A percentile compares a stretch with the other conserved stretches of the same genome.
Evolutionary conservation across 2,113 vertebrate genomes (phyloP).

Genomic region (Physeter macrocephalus): DNA sequence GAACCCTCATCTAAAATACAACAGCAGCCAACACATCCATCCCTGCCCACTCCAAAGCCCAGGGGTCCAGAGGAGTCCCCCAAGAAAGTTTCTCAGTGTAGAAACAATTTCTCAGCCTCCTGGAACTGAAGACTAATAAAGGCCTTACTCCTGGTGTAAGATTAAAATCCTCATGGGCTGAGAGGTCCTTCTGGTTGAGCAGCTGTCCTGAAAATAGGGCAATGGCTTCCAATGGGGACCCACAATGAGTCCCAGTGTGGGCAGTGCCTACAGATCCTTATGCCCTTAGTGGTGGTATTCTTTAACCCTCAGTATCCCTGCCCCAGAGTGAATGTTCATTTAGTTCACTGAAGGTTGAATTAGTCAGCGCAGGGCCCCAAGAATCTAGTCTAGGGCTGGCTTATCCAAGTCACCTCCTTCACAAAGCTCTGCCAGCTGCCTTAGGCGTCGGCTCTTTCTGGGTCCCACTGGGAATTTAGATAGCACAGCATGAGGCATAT

Average conservation of each 20-base stretch:
- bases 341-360: not conserved
- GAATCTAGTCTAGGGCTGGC: not conserved
- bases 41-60: not conserved
- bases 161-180: constrained; percentile 34
- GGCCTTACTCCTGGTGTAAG: constrained; percentile 31
- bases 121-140: not conserved
- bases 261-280: not conserved
- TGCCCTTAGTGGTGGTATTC: not conserved
- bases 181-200: constrained; percentile 61
- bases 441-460: not conserved
- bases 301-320: not conserved
- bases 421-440: not conserved
- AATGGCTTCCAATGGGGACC: constrained; percentile 74
- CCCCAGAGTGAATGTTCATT: not conserved
- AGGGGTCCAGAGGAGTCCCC: not conserved
- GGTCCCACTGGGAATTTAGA: not conserved
- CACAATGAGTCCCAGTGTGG: constrained; percentile 53
- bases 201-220: constrained; percentile 49
- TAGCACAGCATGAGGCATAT: not conserved
- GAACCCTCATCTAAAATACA: not conserved
- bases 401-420: not conserved
- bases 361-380: not conserved
- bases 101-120: not conserved
- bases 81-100: not conserved
- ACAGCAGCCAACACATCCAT: not conserved